These are phyloP conservation scores for Nibea albiflora DNA, from an alignment of 2,113 vertebrate genomes.

Conservation along the genomic window DNA sequence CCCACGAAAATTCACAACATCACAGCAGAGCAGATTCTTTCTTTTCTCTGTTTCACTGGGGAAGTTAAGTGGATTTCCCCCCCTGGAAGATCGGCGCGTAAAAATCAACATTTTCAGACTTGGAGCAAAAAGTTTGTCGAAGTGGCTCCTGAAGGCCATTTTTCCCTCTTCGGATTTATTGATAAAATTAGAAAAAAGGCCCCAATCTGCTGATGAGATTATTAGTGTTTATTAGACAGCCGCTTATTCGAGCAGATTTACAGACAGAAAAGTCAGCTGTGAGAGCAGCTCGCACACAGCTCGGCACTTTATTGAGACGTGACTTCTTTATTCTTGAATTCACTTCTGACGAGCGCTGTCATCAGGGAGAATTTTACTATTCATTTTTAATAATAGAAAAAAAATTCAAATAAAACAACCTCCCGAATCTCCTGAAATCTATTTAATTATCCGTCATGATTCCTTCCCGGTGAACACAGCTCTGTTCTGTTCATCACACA, in stretches of 20 bases:
- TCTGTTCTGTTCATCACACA: neutral
- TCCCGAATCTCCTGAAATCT: neutral
- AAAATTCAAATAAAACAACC: neutral
- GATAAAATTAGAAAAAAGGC: slow-evolving; percentile 12
- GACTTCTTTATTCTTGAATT: neutral
- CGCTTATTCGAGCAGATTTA: neutral
- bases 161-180: neutral
- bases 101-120: slow-evolving; percentile 31
- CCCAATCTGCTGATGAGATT: neutral
- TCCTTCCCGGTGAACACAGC: neutral
- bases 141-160: neutral
- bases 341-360: too few species aligned
- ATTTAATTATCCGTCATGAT: neutral
- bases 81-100: neutral
- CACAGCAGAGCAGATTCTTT: neutral
- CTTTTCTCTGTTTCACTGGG: neutral
- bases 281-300: too few species aligned
- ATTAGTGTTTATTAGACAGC: neutral
- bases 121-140: slow-evolving; percentile 43
- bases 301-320: neutral
- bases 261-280: neutral
- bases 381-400: neutral
- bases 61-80: slow-evolving; percentile 9
- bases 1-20: neutral
- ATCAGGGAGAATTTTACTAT: neutral